Conservation (phyloP, 1,140 invertebrate species). For the Drosophila elegans region DNA sequence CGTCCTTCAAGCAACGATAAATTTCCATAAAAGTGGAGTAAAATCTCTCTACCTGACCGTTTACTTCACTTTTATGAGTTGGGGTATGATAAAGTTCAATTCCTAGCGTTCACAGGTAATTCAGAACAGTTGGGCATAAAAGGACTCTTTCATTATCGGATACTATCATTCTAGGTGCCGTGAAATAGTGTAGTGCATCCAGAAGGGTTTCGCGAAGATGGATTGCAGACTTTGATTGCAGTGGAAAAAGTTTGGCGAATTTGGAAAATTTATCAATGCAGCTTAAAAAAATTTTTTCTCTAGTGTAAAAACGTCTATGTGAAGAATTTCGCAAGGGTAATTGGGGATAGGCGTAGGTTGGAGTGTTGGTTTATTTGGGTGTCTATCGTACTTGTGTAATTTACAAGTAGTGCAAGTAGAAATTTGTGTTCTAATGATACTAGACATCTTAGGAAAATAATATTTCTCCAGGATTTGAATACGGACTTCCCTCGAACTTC, state of each 20-base stretch:
- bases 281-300: neutral
- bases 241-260: neutral
- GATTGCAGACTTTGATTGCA: neutral
- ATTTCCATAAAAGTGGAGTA: neutral
- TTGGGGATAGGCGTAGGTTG: neutral
- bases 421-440: too few relatives aligned
- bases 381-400: too few relatives aligned
- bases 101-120: neutral
- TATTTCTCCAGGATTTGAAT: too few relatives aligned
- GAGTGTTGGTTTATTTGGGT: too few relatives aligned
- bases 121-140: neutral
- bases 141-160: neutral
- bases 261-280: neutral
- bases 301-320: neutral
- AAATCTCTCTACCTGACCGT: neutral
- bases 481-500: too few relatives aligned
- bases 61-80: slow-evolving; percentile 2
- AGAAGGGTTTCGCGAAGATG: slow-evolving; percentile 1
- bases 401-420: too few relatives aligned
- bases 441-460: too few relatives aligned
- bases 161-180: neutral
- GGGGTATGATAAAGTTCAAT: neutral
- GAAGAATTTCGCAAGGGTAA: neutral
- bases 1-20: too few relatives aligned
- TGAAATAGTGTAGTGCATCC: slow-evolving; percentile 13